Percentiles rank a stretch among this genome's conserved stretches.
phyloP scores from a whole-genome alignment of 2,797 vertebrate genomes.

The Lutjanus argentimaculatus region DNA sequence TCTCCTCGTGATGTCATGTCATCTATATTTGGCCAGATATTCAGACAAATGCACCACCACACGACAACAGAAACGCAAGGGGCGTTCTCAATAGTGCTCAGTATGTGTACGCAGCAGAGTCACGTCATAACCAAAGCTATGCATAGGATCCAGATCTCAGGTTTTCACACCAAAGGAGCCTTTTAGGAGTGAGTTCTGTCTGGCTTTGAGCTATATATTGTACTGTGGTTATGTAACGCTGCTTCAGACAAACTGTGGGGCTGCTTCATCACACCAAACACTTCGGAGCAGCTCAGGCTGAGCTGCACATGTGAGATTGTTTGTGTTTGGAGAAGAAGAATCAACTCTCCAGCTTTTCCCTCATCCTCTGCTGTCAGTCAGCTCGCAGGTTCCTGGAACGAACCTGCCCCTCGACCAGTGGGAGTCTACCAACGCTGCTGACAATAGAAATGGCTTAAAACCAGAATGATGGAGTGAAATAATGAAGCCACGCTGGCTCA shows the following conservation, averaged over 20 bases:
- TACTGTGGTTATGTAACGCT: slow-evolving; percentile 18
- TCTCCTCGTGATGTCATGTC: slow-evolving; percentile 34
- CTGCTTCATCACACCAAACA: slow-evolving; percentile 10
- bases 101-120: background rate
- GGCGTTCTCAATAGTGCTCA: background rate
- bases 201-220: slow-evolving; percentile 29
- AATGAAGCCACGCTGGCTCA: background rate
- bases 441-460: background rate
- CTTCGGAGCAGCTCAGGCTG: background rate
- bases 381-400: background rate
- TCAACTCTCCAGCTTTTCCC: background rate
- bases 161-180: slow-evolving; percentile 8
- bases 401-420: background rate
- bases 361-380: background rate
- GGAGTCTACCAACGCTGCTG: background rate
- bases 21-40: slow-evolving; percentile 46
- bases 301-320: background rate
- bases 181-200: background rate
- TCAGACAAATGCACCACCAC: slow-evolving; percentile 20
- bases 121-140: background rate
- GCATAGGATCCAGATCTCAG: background rate
- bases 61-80: slow-evolving; percentile 10
- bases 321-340: background rate
- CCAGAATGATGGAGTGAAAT: background rate
- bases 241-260: slow-evolving; percentile 13